These are phyloP conservation scores for Anableps anableps DNA, from an alignment of 2,797 vertebrate species.

Conservation along the genomic window DNA sequence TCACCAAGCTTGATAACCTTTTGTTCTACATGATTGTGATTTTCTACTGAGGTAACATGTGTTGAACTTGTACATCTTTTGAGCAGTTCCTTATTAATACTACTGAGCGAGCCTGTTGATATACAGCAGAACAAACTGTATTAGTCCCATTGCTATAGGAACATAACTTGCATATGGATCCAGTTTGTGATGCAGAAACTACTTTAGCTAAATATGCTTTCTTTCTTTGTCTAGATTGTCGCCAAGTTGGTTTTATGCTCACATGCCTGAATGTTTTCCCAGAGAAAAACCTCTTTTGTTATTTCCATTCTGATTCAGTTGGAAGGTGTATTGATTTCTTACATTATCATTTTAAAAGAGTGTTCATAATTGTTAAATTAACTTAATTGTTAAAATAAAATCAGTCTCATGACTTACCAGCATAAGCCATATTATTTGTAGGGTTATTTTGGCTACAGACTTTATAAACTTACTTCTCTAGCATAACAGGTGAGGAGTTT, in stretches of 20 bases:
- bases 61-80: background rate
- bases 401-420: too few species aligned
- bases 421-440: too few species aligned
- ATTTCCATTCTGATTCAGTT: too few species aligned
- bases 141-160: background rate
- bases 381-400: too few species aligned
- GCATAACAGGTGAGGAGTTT: too few species aligned
- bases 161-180: background rate
- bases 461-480: too few species aligned
- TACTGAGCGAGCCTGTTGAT: background rate
- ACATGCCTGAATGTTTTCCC: background rate
- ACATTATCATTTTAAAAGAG: too few species aligned
- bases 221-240: background rate
- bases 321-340: too few species aligned
- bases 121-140: constrained; percentile 1
- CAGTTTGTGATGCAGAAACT: background rate
- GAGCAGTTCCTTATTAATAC: background rate
- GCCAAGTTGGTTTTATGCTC: background rate
- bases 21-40: background rate
- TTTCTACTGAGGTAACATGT: background rate
- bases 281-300: too few species aligned
- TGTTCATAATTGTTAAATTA: too few species aligned
- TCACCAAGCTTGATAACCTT: background rate
- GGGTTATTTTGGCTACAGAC: too few species aligned
- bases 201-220: background rate